Base-by-base conservation (phyloP, 2,888 invertebrate genomes). In the Leistus spinibarbis region DNA sequence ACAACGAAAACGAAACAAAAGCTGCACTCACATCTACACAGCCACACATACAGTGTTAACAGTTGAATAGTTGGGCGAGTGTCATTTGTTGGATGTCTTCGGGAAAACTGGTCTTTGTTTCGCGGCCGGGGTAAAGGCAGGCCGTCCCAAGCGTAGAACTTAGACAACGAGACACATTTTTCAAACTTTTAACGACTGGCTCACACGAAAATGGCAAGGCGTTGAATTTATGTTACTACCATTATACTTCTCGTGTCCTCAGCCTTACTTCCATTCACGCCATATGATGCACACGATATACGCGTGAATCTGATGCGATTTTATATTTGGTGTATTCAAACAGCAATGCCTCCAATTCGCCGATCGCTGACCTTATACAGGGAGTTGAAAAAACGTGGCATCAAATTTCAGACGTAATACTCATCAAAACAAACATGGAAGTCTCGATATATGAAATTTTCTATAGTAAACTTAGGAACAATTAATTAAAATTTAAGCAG, bases 1-100 rank as follows among this genome's bases (percentile, higher is more conserved):
- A 73, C 73, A 73, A 73, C 73, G 73, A 73, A 62, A 73, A 73
- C 73, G 73, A 73, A 73, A 73, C 73, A 73, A 73, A 73, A 73
- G 73, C 73, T 60, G 66, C 9, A 53, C 73, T 40, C 73, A 60
- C 20, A 60, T 20, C 19, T 22, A 60, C 16, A 60, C 19, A 60
- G 17, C 19, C 17, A 60, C 17, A 60, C 17, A 16, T 10, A 60
- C 10, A 73, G 73, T 73, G 73, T 73, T 73, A 73, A 73, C 73
- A 73, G 73, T 73, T 73, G 73, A 73, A 73, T 67, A 73, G 73
- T 73, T 67, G 73, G 53, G 62, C 27, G 73, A 73, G 62, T 67
- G 73, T 73, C 73, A 73, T 73, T 73, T 73, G 73, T 73, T 66
- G 67, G 66, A 73, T 73, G 73, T 73, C 73, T 67, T 62, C 57